phyloP scores from a whole-genome alignment of 1,140 invertebrate genomes.

The Dendroctonus valens region DNA sequence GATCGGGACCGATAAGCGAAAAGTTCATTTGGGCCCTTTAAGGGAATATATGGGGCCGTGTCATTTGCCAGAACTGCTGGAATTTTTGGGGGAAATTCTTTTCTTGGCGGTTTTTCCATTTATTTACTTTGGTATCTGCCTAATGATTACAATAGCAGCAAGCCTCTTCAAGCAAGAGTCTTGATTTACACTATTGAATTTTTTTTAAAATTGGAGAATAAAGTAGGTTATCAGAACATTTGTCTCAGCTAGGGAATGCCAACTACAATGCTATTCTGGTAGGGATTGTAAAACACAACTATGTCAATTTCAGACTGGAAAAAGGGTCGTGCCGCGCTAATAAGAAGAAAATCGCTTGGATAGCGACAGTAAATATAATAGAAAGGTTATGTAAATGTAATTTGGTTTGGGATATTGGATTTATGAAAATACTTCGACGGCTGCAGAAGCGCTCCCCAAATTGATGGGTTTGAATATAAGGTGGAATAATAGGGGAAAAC shows the following conservation, averaged over 20 bases:
- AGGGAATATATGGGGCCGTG: constrained; percentile 39
- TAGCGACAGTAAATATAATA: constrained; percentile 37
- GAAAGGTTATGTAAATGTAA: constrained; percentile 50
- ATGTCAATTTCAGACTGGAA: too few species aligned
- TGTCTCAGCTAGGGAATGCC: too few species aligned
- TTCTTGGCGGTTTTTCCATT: neutral
- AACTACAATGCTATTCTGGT: too few species aligned
- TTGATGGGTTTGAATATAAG: constrained; percentile 40
- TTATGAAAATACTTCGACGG: constrained; percentile 44
- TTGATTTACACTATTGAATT: too few species aligned
- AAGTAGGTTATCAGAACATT: too few species aligned
- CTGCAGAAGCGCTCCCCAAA: constrained; percentile 25
- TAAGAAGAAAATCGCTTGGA: too few species aligned
- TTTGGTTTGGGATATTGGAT: constrained; percentile 50
- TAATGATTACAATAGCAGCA: too few species aligned
- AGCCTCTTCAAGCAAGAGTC: too few species aligned
- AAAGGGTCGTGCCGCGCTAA: too few species aligned
- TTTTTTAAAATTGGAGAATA: too few species aligned
- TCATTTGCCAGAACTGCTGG: constrained; percentile 38
- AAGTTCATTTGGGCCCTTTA: constrained; percentile 36
- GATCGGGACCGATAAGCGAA: constrained; percentile 41
- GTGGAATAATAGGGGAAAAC: constrained; percentile 32
- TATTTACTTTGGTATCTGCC: too few species aligned
- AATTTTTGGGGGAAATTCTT: neutral
- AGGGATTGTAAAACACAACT: too few species aligned